phyloP scores from a whole-genome alignment of 2,888 invertebrate genomes.

The Stegophylla sp. region DNA sequence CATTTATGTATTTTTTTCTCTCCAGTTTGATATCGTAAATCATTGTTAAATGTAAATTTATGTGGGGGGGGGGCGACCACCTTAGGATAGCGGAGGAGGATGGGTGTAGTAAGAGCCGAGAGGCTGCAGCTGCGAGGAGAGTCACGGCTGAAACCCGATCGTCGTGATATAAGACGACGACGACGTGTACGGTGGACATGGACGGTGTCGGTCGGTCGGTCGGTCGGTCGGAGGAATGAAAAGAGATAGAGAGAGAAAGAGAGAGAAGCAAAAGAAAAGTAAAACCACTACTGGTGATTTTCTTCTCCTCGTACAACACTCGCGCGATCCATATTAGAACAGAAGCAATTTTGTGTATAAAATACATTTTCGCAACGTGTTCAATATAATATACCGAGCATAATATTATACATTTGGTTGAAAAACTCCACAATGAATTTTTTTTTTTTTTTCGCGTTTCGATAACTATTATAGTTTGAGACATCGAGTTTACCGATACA shows the following conservation, averaged over 20 bases:
- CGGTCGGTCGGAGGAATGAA: neutral
- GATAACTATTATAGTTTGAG: no score
- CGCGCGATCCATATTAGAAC: neutral
- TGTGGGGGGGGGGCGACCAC: slow-evolving; percentile 14
- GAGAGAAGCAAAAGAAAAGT: neutral
- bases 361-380: no score
- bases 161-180: slow-evolving; percentile 11
- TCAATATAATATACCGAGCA: no score
- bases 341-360: neutral
- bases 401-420: neutral
- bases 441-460: no score
- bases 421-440: no score
- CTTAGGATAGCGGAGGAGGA: neutral
- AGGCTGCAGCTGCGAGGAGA: neutral
- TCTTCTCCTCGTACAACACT: neutral
- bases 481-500: no score
- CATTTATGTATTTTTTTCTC: slow-evolving; percentile 10
- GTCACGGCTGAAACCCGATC: slow-evolving; percentile 49
- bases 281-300: slow-evolving; percentile 3
- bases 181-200: neutral
- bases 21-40: slow-evolving; percentile 33
- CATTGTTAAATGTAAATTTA: slow-evolving; percentile 42
- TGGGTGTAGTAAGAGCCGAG: neutral
- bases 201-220: neutral
- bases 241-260: neutral